Evolutionary conservation across 2,113 vertebrate genomes (phyloP).

Genomic region (Corvus moneduloides): DNA sequence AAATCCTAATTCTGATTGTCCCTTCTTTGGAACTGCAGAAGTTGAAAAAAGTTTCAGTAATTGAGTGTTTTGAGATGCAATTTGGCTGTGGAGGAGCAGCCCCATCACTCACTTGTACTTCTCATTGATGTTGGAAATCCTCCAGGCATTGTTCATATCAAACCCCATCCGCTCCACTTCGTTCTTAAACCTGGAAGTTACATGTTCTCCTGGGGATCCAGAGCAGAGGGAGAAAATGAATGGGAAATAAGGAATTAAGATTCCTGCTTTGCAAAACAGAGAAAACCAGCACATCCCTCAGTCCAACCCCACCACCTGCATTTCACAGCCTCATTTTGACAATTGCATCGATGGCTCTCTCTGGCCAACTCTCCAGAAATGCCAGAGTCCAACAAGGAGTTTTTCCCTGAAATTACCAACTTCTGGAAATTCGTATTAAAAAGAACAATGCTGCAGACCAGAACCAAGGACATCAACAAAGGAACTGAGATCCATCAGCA

Average conservation of each 20-base stretch:
- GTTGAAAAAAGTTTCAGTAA: not conserved
- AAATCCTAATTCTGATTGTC: not conserved
- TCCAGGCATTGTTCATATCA: conserved; percentile 97
- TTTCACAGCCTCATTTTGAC: not conserved
- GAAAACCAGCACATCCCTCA: not conserved
- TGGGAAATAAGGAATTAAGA: not conserved
- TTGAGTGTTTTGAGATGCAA: not conserved
- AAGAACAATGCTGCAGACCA: not conserved
- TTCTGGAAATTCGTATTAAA: not conserved
- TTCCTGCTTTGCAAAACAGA: not conserved
- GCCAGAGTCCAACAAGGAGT: not conserved
- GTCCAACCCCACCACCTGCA: not conserved
- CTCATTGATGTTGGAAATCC: conserved; percentile 96
- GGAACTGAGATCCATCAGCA: not conserved
- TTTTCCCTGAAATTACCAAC: not conserved
- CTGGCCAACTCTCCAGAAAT: not conserved
- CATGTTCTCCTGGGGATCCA: conserved; percentile 85
- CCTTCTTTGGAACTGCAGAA: not conserved
- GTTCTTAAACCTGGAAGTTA: conserved; percentile 93
- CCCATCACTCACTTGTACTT: conserved; percentile 87
- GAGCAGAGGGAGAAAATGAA: not conserved
- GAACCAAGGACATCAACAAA: not conserved
- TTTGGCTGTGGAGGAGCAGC: not conserved
- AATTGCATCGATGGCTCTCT: not conserved
- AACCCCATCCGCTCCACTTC: conserved; percentile 98